A percentile compares a stretch with the other conserved stretches of the same genome.
Conservation (phyloP, 1,140 invertebrate species). For the Diuraphis noxia region DNA sequence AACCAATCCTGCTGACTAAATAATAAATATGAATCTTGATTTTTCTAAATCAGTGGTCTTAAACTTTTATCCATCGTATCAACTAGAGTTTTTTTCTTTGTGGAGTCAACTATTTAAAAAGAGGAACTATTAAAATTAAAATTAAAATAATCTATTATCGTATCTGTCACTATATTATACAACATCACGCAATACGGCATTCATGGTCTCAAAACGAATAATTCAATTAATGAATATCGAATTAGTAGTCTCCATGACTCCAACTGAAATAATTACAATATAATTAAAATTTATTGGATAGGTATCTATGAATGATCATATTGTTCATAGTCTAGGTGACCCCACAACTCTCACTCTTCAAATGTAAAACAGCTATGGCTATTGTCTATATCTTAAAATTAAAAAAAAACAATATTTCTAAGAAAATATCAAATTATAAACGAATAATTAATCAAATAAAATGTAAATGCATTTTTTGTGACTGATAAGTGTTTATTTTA, state of each 20-base stretch:
- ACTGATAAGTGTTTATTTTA: not conserved
- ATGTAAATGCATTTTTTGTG: not conserved
- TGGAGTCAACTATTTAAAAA: not conserved
- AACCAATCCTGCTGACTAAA: not conserved
- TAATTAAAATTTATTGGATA: not conserved
- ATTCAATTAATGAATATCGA: not conserved
- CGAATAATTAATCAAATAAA: not conserved
- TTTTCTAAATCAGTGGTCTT: not conserved
- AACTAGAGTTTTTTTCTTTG: not conserved
- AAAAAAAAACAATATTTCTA: no score
- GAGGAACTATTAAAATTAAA: not conserved
- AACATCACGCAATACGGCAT: not conserved
- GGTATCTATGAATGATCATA: not conserved
- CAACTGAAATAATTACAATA: not conserved
- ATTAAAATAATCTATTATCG: no score
- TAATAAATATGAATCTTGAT: not conserved
- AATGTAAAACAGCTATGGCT: not conserved
- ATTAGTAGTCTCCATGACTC: not conserved
- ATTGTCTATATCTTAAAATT: no score
- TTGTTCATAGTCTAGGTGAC: not conserved
- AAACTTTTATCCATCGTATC: not conserved
- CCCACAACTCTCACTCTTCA: not conserved
- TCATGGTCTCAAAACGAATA: not conserved
- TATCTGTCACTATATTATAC: no score
- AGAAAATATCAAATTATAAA: not conserved